Base-by-base conservation (phyloP, 2,797 vertebrate genomes). In the Furcifer pardalis region DNA sequence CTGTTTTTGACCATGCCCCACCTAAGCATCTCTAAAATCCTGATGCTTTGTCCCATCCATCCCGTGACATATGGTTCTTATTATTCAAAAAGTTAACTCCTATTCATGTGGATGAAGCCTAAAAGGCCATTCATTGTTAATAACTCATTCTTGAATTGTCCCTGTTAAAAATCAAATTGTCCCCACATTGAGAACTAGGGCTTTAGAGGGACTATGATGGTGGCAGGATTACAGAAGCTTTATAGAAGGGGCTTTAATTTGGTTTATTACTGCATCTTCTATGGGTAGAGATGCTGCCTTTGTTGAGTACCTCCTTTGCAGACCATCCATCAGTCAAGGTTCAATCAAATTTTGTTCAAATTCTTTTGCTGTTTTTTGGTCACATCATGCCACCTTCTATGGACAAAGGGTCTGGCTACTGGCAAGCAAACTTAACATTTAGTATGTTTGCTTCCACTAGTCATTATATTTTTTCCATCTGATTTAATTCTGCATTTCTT, bases 401-500 rank as follows among this genome's bases (percentile, higher is more conserved):
- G 49, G 83, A 40, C 25, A 59, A 63, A 40, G 27, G 79, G 77
- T 27, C 44, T 12, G 30, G 44, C 73, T 21, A 9, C 0, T 81
- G 74, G 42, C 40, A 86, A 88, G 63, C 56, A 83, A 76, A 37
- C 69, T 85, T 46, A 12, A 74, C 82, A 89, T 87, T 84, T 83
- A 83, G 17, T 83, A 66, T 56, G 42, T 63, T 77, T 68, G 59
- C 23, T 80, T 74, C 80, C 82, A 79, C 74, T 65, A 25, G 63
- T 49, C 75, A 19, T 52, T 69, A 83, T 35, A 85, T 37, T 32
- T 23, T 87, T 90, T 85, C 52, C 27, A 65, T 17, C 84, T 90
- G 85, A 87, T 75, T 83, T 42, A 82, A 79, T 81, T 85, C 86
- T 75, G 82, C 81, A 71, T 80, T 49, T 84, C 81, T 88, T 92